phyloP scores from a whole-genome alignment of 2,888 invertebrate species.

The Pollenia labialis region DNA sequence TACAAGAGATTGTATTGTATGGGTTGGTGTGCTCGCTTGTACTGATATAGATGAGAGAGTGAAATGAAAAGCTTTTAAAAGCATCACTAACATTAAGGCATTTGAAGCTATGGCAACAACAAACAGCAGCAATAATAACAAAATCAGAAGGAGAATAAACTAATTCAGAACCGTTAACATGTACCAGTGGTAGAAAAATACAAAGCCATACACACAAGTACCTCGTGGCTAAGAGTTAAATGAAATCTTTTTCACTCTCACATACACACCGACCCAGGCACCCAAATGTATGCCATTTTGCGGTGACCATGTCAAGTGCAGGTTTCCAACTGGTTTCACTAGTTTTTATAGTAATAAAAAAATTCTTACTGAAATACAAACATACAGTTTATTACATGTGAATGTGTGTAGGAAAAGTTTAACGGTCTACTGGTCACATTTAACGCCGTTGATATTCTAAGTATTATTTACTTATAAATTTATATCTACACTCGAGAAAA shows the following conservation, averaged over 20 bases:
- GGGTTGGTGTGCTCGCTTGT: neutral
- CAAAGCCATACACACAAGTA: neutral
- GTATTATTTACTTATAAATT: slow-evolving; percentile 30
- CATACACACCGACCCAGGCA: neutral
- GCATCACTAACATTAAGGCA: slow-evolving; percentile 38
- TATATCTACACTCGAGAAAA: slow-evolving; percentile 24
- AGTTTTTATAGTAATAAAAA: slow-evolving; percentile 40
- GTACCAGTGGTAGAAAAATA: neutral
- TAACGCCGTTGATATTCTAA: slow-evolving; percentile 52
- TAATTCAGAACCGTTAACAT: neutral
- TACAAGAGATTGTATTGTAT: neutral
- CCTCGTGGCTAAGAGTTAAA: too few species aligned
- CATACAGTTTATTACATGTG: neutral
- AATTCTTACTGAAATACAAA: slow-evolving; percentile 8
- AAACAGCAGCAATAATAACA: neutral
- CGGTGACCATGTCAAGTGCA: slow-evolving; percentile 69
- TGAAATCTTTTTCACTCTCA: too few species aligned
- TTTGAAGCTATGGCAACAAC: slow-evolving; percentile 15
- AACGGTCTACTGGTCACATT: slow-evolving; percentile 58
- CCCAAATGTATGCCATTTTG: slow-evolving; percentile 37
- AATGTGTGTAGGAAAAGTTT: slow-evolving; percentile 24
- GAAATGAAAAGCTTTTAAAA: slow-evolving; percentile 39
- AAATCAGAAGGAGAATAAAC: slow-evolving; percentile 12
- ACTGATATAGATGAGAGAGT: neutral
- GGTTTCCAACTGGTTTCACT: slow-evolving; percentile 62